phyloP scores from a whole-genome alignment of 2,797 vertebrate species.

The Anguilla pacifica region DNA sequence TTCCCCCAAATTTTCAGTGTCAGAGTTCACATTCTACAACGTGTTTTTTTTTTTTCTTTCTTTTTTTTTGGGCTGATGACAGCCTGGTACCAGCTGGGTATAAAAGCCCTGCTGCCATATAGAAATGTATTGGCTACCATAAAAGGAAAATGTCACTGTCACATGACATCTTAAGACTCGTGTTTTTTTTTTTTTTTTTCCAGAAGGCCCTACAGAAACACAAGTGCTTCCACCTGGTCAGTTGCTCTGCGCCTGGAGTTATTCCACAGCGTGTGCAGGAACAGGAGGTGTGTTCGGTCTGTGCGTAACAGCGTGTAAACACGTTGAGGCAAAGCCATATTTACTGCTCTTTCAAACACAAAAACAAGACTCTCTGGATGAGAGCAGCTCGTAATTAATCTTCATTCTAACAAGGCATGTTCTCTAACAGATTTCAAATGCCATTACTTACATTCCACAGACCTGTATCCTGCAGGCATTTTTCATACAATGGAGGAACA shows the following conservation, averaged over 20 bases:
- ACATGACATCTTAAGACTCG: no score
- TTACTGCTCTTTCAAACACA: background rate
- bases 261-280: background rate
- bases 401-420: conserved; percentile 23
- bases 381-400: conserved; percentile 17
- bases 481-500: background rate
- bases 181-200: background rate
- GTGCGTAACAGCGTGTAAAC: background rate
- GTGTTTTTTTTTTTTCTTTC: background rate
- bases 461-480: background rate
- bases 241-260: background rate
- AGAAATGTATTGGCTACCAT: background rate
- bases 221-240: background rate
- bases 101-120: background rate
- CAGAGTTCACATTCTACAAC: background rate
- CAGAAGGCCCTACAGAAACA: background rate
- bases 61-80: background rate
- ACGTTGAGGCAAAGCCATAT: background rate
- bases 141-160: background rate
- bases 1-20: conserved; percentile 31
- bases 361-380: conserved; percentile 28
- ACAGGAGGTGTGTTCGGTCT: background rate
- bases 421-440: conserved; percentile 15
- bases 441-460: conserved; percentile 3
- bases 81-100: background rate